phyloP scores from a whole-genome alignment of 2,797 vertebrate genomes.

The Lacerta viridis region DNA sequence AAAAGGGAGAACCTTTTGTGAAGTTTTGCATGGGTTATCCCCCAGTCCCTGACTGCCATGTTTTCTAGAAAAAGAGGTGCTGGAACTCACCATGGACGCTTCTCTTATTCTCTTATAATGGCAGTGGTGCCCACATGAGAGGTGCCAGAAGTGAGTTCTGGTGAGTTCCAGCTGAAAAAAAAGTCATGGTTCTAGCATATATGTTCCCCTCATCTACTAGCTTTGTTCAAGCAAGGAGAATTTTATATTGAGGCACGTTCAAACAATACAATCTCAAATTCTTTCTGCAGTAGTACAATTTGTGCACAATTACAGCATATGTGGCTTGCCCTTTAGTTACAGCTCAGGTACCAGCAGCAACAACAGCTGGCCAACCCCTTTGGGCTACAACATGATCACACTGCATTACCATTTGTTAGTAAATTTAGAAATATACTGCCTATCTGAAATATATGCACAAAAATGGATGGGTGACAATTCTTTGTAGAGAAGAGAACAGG shows the following conservation, averaged over 20 bases:
- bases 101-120: too few species aligned
- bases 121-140: too few species aligned
- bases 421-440: constrained; percentile 21
- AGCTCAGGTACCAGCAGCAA: constrained; percentile 17
- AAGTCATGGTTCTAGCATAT: neutral
- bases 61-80: too few species aligned
- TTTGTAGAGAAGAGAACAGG: neutral
- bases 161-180: too few species aligned
- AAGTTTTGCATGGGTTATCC: neutral
- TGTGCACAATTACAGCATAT: neutral
- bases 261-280: neutral
- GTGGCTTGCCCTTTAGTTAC: constrained; percentile 16
- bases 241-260: neutral
- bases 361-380: constrained; percentile 14
- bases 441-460: neutral
- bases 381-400: constrained; percentile 23
- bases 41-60: neutral
- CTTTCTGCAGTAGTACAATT: neutral
- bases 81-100: too few species aligned
- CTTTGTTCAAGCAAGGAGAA: neutral
- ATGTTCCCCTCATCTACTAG: neutral
- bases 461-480: neutral
- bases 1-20: neutral
- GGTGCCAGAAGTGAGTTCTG: too few species aligned
- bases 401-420: constrained; percentile 24